phyloP scores from a whole-genome alignment of 37 sponge, comb jelly and placozoan genomes.

The Hormiphora californensis region DNA sequence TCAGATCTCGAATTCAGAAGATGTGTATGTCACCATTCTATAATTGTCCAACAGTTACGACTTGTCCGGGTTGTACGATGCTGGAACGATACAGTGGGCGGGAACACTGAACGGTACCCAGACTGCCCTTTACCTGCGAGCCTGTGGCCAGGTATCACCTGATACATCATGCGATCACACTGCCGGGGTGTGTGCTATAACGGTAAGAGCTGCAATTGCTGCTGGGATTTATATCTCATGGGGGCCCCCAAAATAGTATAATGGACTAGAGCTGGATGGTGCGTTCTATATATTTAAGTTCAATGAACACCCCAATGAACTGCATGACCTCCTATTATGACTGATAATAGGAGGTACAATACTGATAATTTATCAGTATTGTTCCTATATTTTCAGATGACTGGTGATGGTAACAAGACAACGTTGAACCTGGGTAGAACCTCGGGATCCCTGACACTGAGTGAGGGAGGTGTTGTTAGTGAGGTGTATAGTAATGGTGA shows the following conservation, averaged over 20 bases:
- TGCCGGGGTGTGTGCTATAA: slow-evolving; percentile 22
- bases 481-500: slow-evolving; percentile 8
- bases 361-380: too few species aligned
- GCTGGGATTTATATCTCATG: not conserved
- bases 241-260: too few species aligned
- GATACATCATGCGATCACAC: slow-evolving; percentile 32
- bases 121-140: slow-evolving; percentile 15
- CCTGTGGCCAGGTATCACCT: slow-evolving; percentile 13
- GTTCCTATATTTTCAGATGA: too few species aligned
- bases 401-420: not conserved
- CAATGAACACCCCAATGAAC: too few species aligned
- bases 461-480: not conserved
- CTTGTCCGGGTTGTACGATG: slow-evolving; percentile 18
- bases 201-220: not conserved
- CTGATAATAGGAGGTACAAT: too few species aligned
- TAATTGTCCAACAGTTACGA: not conserved
- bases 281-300: too few species aligned
- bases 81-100: slow-evolving; percentile 7
- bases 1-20: too few species aligned
- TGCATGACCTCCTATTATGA: too few species aligned
- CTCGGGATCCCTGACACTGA: not conserved
- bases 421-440: not conserved
- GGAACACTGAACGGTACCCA: not conserved
- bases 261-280: too few species aligned
- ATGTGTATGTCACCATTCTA: too few species aligned